A percentile compares a stretch with the other conserved stretches of the same genome.
These are phyloP conservation scores for Ferdinandea cuprea DNA, from an alignment of 2,888 invertebrate genomes.

Conservation along the genomic window DNA sequence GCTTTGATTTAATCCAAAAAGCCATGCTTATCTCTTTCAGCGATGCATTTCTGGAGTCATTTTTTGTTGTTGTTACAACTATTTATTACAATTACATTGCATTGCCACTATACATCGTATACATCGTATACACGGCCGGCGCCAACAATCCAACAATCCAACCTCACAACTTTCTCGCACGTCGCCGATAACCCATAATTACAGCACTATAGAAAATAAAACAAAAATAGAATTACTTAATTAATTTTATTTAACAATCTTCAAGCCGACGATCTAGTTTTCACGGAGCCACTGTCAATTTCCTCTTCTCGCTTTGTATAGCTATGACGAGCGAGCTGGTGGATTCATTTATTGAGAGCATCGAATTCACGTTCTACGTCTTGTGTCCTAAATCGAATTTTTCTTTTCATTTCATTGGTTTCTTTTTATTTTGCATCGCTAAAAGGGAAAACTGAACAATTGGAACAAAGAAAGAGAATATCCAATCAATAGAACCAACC, in stretches of 20 bases:
- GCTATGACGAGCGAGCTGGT: not conserved
- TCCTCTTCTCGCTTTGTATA: conserved; percentile 3
- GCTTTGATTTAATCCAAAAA: conserved; percentile 2
- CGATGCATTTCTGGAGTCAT: conserved; percentile 2
- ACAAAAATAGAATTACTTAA: conserved; percentile 62
- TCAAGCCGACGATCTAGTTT: conserved; percentile 59
- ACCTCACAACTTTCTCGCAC: conserved; percentile 61
- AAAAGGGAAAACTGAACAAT: conserved; percentile 37
- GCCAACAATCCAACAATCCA: conserved; percentile 62
- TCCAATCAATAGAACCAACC: conserved; percentile 26
- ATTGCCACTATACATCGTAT: too few relatives aligned
- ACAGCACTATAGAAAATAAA: conserved; percentile 40
- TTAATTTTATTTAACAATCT: conserved; percentile 70
- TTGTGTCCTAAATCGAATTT: conserved; percentile 62
- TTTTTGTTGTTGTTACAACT: not conserved
- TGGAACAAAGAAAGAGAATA: conserved; percentile 21
- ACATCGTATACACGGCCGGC: conserved; percentile 17
- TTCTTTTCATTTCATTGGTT: conserved; percentile 49
- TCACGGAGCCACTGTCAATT: conserved; percentile 54
- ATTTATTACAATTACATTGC: conserved; percentile 57
- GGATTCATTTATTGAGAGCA: conserved; percentile 1
- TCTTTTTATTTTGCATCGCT: not conserved
- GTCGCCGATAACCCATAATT: conserved; percentile 61
- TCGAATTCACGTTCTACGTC: conserved; percentile 4
- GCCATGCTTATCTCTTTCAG: conserved; percentile 22